A percentile compares a stretch with the other conserved stretches of the same genome.
Conservation (phyloP, 2,113 vertebrate genomes). For the Malurus elegans region DNA sequence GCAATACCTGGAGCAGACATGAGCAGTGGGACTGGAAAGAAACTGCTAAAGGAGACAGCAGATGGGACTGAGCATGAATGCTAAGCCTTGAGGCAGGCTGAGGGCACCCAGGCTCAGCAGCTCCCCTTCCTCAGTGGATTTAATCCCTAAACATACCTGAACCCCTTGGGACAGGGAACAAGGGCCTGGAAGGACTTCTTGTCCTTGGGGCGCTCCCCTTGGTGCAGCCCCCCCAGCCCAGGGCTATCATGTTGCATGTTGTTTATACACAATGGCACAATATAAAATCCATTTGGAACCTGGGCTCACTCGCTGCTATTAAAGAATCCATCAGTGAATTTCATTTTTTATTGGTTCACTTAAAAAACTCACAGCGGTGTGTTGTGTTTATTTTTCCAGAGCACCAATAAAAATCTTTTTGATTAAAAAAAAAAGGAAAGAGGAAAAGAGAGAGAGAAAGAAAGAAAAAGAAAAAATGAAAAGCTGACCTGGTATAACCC, state of each 20-base stretch:
- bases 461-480: background rate
- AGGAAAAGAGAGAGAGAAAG: background rate
- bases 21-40: fast-evolving
- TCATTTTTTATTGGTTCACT: constrained; percentile 37
- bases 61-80: fast-evolving
- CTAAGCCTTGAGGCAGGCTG: background rate
- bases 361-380: background rate
- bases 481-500: constrained; percentile 43
- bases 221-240: fast-evolving
- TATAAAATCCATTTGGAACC: constrained; percentile 39
- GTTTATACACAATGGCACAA: background rate
- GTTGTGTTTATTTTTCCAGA: constrained; percentile 35
- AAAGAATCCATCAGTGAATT: constrained; percentile 25
- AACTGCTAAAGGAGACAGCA: fast-evolving
- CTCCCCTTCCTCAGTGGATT: background rate
- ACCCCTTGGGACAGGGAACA: background rate
- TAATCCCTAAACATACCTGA: background rate
- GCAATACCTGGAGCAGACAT: background rate
- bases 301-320: background rate
- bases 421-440: background rate
- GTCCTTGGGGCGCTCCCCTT: background rate
- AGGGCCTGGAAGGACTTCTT: background rate
- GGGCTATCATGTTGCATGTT: background rate
- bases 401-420: constrained; percentile 47
- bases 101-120: background rate